Conservation (phyloP, 1,140 invertebrate genomes). For the Cotesia glomerata region DNA sequence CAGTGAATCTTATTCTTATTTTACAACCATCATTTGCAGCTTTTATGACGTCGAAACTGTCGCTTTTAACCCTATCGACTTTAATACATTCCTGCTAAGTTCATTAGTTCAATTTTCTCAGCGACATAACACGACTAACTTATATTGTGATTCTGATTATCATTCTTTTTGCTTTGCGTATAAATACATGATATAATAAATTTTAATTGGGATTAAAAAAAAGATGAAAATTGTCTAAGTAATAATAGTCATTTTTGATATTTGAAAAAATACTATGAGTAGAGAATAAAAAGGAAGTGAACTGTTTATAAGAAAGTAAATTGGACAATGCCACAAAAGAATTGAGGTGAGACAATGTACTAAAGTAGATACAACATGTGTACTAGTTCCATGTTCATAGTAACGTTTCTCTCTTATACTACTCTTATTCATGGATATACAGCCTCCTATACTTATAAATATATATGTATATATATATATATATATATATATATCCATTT, state of each 20-base stretch:
- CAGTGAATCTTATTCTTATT: not conserved
- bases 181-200: too few relatives aligned
- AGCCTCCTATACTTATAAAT: not conserved
- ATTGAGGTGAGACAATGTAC: constrained; percentile 19
- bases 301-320: constrained; percentile 12
- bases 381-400: constrained; percentile 12
- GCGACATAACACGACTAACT: too few relatives aligned
- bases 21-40: not conserved
- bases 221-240: too few relatives aligned
- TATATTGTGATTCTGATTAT: too few relatives aligned
- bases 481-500: not conserved
- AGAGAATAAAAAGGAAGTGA: not conserved
- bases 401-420: constrained; percentile 1
- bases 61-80: not conserved
- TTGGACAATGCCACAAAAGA: constrained; percentile 22
- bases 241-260: too few relatives aligned
- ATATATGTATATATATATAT: too few relatives aligned
- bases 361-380: not conserved
- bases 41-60: not conserved
- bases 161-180: too few relatives aligned
- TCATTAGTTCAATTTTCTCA: too few relatives aligned
- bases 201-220: too few relatives aligned
- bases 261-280: too few relatives aligned
- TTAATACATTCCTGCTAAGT: not conserved
- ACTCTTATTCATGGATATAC: not conserved